Evolutionary conservation across 2,888 invertebrate species (phyloP), one percentile per base, ranked within the genome.

Genomic region (Phalera bucephala): DNA sequence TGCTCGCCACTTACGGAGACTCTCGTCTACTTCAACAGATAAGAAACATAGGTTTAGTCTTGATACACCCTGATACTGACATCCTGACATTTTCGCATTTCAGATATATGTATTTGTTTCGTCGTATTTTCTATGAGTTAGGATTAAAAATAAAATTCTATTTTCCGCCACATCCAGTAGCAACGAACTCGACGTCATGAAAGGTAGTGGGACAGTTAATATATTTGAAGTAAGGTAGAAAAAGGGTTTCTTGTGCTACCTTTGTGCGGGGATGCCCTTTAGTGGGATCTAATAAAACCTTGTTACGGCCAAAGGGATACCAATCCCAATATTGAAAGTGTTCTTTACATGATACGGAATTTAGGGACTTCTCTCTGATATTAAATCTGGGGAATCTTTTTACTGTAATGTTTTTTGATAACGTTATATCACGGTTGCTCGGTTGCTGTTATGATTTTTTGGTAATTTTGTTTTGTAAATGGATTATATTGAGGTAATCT

Each of bases 281-380:
- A 87, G 87, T 88, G 87, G 85, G 84, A 87, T 88, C 87, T 88
- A 88, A 89, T 89, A 89, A 89, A 89, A 89, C 87, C 88, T 86
- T 89, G 88, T 89, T 89, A 89, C 87, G 83, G 86, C 80, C 86
- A 89, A 86, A 88, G 88, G 88, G 87, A 87, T 86, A 88, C 88
- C 88, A 86, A 80, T 84, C 82, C 80, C 84, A 83, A 88, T 89
- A 89, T 88, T 87, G 88, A 84, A 87, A 86, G 87, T 88, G 86
- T 87, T 84, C 88, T 81, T 17, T 17, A 17, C 17, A 17, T 17
- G 17, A 17, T 17, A 17, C 79, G 85, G 87, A 86, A 85, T 87
- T 88, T 85, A 85, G 80, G 81, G 85, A 83, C 80, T 85, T 82
- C 83, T 79, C 76, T 81, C 70, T 80, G 73, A 87, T 87, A 88